phyloP scores from a whole-genome alignment of 2,888 invertebrate genomes.

The Apeira syringaria region DNA sequence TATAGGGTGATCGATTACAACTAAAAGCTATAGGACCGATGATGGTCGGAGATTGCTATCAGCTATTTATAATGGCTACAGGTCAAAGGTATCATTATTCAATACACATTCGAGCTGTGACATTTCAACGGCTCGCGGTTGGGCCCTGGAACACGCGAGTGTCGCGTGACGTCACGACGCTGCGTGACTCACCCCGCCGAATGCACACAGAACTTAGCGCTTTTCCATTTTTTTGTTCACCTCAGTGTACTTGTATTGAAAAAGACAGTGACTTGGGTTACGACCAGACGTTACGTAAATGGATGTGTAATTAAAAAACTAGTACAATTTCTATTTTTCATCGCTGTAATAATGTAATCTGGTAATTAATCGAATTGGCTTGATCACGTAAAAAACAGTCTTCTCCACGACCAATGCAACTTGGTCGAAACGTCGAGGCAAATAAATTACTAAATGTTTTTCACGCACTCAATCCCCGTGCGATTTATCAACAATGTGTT shows the following conservation, averaged over 20 bases:
- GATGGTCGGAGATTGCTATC: slow-evolving; percentile 14
- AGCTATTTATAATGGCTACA: slow-evolving; percentile 13
- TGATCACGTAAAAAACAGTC: too few species aligned
- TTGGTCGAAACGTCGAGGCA: too few species aligned
- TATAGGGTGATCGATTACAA: neutral
- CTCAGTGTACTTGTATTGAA: slow-evolving; percentile 25
- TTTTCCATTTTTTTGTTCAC: slow-evolving; percentile 50
- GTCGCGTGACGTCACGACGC: slow-evolving; percentile 55
- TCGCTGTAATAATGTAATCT: too few species aligned
- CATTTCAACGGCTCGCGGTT: slow-evolving; percentile 26
- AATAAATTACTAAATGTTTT: too few species aligned
- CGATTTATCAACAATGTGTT: too few species aligned
- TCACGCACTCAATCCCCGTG: too few species aligned
- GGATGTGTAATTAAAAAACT: too few species aligned
- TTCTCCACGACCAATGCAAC: too few species aligned
- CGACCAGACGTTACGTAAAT: neutral
- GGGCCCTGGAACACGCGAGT: slow-evolving; percentile 17
- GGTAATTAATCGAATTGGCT: too few species aligned
- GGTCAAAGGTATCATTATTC: slow-evolving; percentile 21
- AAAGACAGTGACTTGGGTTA: too few species aligned
- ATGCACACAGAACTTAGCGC: slow-evolving; percentile 45
- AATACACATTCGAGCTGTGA: slow-evolving; percentile 23
- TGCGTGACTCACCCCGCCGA: slow-evolving; percentile 40
- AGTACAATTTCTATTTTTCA: too few species aligned
- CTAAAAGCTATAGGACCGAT: neutral